Base-by-base conservation (phyloP, 2,888 invertebrate genomes). In the Epinotia nisella region DNA sequence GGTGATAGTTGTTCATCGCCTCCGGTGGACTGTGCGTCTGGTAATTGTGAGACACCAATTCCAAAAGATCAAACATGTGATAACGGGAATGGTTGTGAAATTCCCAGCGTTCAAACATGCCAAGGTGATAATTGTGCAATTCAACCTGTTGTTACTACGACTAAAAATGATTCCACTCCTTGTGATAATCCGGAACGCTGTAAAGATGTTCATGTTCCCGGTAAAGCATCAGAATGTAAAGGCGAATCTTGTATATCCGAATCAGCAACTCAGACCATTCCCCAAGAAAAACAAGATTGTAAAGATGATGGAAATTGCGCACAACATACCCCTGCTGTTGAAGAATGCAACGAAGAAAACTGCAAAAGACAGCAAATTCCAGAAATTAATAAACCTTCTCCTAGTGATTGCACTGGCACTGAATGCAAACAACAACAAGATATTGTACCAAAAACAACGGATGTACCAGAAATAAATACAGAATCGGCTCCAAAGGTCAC, bases 311-410 rank as follows among this genome's bases (percentile, higher is more conserved):
- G 70, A 56, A 81, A 79, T 53, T 88, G 84, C 69, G 74, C 75
- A 24, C 75, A 74, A 70, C 76, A 79, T 21, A 75, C 78, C 49
- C 35, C 65, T 72, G 15, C 73, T 41, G 74, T 78, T 75, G 75
- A 77, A 72, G 85, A 86, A 74, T 90, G 91, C 72, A 77, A 74
- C 24, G 87, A 83, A 68, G 86, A 85, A 74, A 80, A 79, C 39
- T 92, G 92, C 77, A 83, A 82, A 78, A 83, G 84, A 66, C 86
- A 87, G 75, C 86, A 87, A 74, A 76, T 73, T 58, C 19, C 81
- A 45, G 75, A 79, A 65, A 60, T 74, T 72, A 80, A 80, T 56
- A 76, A 78, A 62, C 76, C 81, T 70, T 17, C 78, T 66, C 81
- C 85, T 71, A 66, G 79, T 72, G 78, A 82, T 74, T 88, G 89